Conservation (phyloP, 2,113 vertebrate species). For the Catagonus wagneri region DNA sequence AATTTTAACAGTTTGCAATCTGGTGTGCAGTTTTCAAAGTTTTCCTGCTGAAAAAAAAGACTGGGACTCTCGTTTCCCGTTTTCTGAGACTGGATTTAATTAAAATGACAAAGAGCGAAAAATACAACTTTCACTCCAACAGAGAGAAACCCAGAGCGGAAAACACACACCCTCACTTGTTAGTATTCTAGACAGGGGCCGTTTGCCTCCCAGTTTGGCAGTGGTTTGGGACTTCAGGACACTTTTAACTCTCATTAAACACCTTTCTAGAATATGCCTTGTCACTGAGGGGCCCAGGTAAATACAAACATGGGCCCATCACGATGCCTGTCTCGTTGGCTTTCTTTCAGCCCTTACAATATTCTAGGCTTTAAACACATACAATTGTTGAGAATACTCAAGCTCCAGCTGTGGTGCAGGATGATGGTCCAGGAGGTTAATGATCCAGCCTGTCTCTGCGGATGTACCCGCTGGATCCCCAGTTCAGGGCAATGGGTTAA, state of each 20-base stretch:
- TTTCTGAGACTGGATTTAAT: slow-evolving; percentile 72
- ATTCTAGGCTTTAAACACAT: background rate
- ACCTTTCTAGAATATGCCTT: slow-evolving; percentile 30
- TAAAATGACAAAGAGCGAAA: slow-evolving; percentile 76
- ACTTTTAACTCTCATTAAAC: slow-evolving; percentile 57
- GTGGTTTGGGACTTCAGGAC: slow-evolving; percentile 60
- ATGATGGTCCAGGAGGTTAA: no score
- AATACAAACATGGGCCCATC: no score
- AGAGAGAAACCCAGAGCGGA: background rate
- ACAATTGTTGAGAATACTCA: no score
- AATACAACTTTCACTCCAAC: slow-evolving; percentile 55
- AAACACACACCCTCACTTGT: slow-evolving; percentile 1
- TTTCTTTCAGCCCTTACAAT: background rate
- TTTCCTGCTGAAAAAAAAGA: slow-evolving; percentile 71
- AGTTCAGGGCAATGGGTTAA: no score
- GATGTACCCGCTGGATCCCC: no score
- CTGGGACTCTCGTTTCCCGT: slow-evolving; percentile 4
- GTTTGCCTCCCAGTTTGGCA: slow-evolving; percentile 33
- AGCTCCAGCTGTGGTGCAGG: no score
- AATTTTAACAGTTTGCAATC: slow-evolving; percentile 82
- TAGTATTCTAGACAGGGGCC: slow-evolving; percentile 58
- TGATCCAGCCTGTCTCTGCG: no score
- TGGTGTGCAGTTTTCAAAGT: slow-evolving; percentile 65
- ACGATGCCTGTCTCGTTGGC: background rate
- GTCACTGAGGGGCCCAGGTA: background rate